Conservation (phyloP, 1,140 invertebrate species). For the Musca vetustissima region DNA sequence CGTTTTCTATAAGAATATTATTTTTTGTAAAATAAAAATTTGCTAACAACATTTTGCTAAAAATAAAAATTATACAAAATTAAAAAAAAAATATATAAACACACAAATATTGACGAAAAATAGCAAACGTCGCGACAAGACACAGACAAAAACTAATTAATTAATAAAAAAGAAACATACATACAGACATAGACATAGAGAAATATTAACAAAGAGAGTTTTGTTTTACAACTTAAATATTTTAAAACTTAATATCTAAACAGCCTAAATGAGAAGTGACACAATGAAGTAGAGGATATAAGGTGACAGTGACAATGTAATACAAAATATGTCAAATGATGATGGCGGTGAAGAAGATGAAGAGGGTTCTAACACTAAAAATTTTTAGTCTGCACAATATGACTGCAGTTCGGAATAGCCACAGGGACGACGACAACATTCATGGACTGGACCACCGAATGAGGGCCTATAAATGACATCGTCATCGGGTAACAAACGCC, state of each 20-base stretch:
- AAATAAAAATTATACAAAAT: slow-evolving; percentile 18
- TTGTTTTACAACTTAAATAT: not conserved
- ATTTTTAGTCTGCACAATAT: slow-evolving; percentile 36
- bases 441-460: slow-evolving; percentile 35
- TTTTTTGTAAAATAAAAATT: slow-evolving; percentile 21
- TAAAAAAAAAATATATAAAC: not conserved
- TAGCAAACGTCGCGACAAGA: not conserved
- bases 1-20: slow-evolving; percentile 15
- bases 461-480: slow-evolving; percentile 34
- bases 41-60: slow-evolving; percentile 23
- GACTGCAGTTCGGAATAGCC: slow-evolving; percentile 33
- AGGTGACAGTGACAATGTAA: not conserved
- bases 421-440: slow-evolving; percentile 41
- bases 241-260: not conserved
- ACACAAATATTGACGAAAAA: not conserved
- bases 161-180: too few relatives aligned
- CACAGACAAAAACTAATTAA: not conserved
- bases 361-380: not conserved
- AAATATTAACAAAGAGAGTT: not conserved
- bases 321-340: slow-evolving; percentile 2
- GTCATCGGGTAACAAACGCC: slow-evolving; percentile 35
- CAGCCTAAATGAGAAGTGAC: slow-evolving; percentile 4
- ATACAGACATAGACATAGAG: not conserved
- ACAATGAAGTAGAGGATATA: not conserved
- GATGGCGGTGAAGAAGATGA: not conserved